Percentiles rank a stretch among this genome's conserved stretches.
Conservation (phyloP, 2,888 invertebrate genomes). For the Agapostemon virescens region DNA sequence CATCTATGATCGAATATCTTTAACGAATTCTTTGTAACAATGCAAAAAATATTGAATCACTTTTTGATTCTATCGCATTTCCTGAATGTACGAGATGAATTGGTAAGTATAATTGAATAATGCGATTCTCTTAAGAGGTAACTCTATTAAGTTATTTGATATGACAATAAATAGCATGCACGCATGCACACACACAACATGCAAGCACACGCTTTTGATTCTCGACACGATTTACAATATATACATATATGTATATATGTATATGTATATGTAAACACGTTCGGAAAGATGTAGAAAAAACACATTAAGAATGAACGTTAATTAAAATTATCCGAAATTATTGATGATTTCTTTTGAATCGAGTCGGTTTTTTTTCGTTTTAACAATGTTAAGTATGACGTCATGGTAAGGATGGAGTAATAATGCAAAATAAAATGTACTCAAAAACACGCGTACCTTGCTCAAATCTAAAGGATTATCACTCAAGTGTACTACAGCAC, state of each 20-base stretch:
- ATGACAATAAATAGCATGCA: slow-evolving; percentile 65
- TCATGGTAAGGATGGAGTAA: slow-evolving; percentile 67
- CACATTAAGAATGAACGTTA: slow-evolving; percentile 36
- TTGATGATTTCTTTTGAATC: slow-evolving; percentile 30
- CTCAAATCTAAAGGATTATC: slow-evolving; percentile 98
- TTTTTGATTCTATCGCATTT: slow-evolving; percentile 24
- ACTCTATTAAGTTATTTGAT: slow-evolving; percentile 41
- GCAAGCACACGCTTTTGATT: slow-evolving; percentile 65
- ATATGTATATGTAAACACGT: slow-evolving; percentile 37
- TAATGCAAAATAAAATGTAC: slow-evolving; percentile 71
- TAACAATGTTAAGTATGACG: slow-evolving; percentile 58
- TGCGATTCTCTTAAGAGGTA: slow-evolving; percentile 33
- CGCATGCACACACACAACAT: slow-evolving; percentile 70
- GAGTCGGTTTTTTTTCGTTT: slow-evolving; percentile 40
- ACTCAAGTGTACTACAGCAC: slow-evolving; percentile 96
- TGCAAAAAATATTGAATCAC: background rate
- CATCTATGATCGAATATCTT: background rate
- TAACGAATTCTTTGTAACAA: background rate
- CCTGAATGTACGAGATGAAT: slow-evolving; percentile 10
- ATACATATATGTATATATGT: background rate
- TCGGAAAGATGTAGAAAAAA: slow-evolving; percentile 30
- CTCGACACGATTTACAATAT: slow-evolving; percentile 40
- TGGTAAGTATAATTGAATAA: slow-evolving; percentile 20
- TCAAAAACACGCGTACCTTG: slow-evolving; percentile 86
- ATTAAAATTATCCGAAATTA: slow-evolving; percentile 35